Evolutionary conservation across 2,797 vertebrate species (phyloP).

Genomic region (Phataginus tricuspis): DNA sequence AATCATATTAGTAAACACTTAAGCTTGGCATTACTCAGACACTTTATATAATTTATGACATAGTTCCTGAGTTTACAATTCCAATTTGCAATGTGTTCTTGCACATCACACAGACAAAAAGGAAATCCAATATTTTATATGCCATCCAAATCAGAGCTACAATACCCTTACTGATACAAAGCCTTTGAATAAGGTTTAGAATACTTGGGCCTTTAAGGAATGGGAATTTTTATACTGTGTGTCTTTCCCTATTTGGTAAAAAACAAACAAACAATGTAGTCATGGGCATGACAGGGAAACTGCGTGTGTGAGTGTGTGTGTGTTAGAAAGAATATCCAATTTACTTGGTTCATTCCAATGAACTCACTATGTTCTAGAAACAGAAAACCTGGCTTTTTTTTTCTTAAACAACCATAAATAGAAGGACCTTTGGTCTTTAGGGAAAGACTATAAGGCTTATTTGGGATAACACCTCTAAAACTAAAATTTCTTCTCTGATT

Average conservation of each 20-base stretch:
- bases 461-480: neutral
- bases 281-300: neutral
- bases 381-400: neutral
- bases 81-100: slow-evolving; percentile 15
- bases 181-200: neutral
- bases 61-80: slow-evolving; percentile 46
- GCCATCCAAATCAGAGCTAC: neutral
- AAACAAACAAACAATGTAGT: neutral
- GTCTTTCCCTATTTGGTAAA: slow-evolving; percentile 50
- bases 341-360: slow-evolving; percentile 24
- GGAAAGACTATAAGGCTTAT: neutral
- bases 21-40: slow-evolving; percentile 27
- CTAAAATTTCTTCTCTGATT: neutral
- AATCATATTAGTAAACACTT: slow-evolving; percentile 60
- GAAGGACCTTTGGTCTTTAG: neutral
- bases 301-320: neutral
- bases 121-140: neutral
- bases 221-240: neutral
- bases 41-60: slow-evolving; percentile 56
- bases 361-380: slow-evolving; percentile 7
- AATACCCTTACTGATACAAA: neutral
- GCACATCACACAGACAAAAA: neutral
- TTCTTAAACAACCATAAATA: neutral
- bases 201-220: neutral
- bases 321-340: neutral